Conservation (phyloP, 2,113 vertebrate genomes). For the Tychaedon coryphoeus region DNA sequence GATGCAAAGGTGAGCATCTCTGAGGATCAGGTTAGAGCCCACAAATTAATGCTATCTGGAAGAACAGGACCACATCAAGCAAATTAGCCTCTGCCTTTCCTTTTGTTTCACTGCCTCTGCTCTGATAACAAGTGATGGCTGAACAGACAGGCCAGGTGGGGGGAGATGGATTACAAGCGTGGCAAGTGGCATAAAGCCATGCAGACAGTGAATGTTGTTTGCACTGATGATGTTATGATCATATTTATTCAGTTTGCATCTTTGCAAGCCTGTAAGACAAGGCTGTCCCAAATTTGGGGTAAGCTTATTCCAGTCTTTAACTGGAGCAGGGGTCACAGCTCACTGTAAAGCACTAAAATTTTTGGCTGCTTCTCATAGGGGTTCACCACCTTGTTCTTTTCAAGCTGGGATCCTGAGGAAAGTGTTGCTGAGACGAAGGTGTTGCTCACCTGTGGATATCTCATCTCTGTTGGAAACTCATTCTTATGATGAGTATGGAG, state of each 20-base stretch:
- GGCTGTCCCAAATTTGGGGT: background rate
- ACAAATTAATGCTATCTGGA: background rate
- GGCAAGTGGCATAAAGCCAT: background rate
- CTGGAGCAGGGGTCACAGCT: background rate
- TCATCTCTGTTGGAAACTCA: background rate
- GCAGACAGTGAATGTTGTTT: background rate
- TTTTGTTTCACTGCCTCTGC: constrained; percentile 3
- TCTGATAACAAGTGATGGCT: background rate
- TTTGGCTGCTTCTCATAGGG: background rate
- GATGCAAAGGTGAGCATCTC: background rate
- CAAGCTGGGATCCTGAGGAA: background rate
- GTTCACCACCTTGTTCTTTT: background rate
- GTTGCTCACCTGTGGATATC: constrained; percentile 1
- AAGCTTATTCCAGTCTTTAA: background rate
- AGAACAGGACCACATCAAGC: background rate
- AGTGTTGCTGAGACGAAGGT: background rate
- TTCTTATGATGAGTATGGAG: background rate
- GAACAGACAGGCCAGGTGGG: background rate
- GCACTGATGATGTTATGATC: background rate
- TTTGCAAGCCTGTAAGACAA: background rate
- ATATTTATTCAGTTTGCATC: background rate
- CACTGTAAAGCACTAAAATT: background rate
- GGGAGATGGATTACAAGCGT: background rate
- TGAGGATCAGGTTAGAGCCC: background rate
- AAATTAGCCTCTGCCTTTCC: background rate